Conservation (phyloP, 2,888 invertebrate species). For the Andricus quercusramuli region DNA sequence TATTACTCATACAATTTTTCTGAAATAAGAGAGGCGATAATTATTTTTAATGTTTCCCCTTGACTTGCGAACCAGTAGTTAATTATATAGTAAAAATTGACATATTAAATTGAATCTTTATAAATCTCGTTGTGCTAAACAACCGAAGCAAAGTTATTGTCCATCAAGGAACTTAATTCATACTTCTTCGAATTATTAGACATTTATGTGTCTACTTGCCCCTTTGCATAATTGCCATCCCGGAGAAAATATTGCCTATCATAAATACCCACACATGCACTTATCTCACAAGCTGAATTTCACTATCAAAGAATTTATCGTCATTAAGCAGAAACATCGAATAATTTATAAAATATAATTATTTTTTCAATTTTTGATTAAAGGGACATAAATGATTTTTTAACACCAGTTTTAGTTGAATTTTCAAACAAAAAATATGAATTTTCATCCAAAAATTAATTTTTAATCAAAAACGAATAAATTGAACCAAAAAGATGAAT, state of each 20-base stretch:
- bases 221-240: constrained; percentile 30
- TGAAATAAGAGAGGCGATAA: constrained; percentile 15
- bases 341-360: too few species aligned
- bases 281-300: not conserved
- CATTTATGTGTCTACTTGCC: constrained; percentile 38
- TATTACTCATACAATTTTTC: not conserved
- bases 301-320: not conserved
- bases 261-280: constrained; percentile 12
- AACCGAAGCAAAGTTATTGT: constrained; percentile 19
- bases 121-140: constrained; percentile 26
- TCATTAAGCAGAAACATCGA: too few species aligned
- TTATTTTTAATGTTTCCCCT: constrained; percentile 11
- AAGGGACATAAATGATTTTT: too few species aligned
- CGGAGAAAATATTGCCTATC: constrained; percentile 1
- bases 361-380: too few species aligned
- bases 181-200: constrained; percentile 35
- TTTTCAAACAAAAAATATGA: too few species aligned
- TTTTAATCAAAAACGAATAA: too few species aligned
- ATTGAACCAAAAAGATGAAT: too few species aligned
- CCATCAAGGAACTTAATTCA: constrained; percentile 25
- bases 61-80: not conserved
- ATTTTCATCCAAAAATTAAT: too few species aligned
- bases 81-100: constrained; percentile 27
- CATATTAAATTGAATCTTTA: constrained; percentile 24
- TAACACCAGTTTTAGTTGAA: too few species aligned